Base-by-base conservation (phyloP, 2,888 invertebrate species). In the Chalcosyrphus nemorum region DNA sequence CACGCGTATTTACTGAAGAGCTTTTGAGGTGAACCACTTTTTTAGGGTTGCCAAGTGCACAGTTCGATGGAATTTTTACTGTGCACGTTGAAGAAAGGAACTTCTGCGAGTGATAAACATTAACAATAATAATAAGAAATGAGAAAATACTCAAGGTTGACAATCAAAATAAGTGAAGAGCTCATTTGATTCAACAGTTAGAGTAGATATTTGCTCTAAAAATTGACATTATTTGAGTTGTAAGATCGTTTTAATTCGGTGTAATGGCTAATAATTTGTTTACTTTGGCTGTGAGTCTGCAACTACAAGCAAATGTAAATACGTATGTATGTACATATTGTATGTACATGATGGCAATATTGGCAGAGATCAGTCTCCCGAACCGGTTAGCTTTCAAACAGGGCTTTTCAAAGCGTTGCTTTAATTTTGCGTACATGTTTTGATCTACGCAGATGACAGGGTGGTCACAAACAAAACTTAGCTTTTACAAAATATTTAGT, bases 1-100 rank as follows among this genome's bases (percentile, higher is more conserved):
- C 32, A 59, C 38, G 54, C 65, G 66, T 77, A 82, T 65, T 56
- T 24, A 52, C 17, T 66, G 57, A 11, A 57, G 80, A 80, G 57
- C 75, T 84, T 75, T 84, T 84, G 84, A 84, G 84, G 84, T 84
- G 84, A 84, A 84, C 84, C 84, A 84, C 80, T 84, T 80, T 84
- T 84, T 70, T 70, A 80, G 84, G 74, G 84, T 56, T 84, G 74
- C 84, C 84, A 84, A 7, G 17, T 43, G n/a, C 7, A 17, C n/a
- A 41, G n/a, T 68, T 57, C 43, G 32, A 52, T 78, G 82, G 82
- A 84, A 84, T 84, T 74, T 59, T 61, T 63, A 43, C 45, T 56
- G 32, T 27, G 52, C 19, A 24, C 32, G 29, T n/a, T n/a, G n/a
- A n/a, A n/a, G n/a, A n/a, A n/a, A n/a, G 32, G 19, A 47, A 29